Conservation (phyloP, 2,888 invertebrate genomes). For the Prosopocoilus inquinatus region DNA sequence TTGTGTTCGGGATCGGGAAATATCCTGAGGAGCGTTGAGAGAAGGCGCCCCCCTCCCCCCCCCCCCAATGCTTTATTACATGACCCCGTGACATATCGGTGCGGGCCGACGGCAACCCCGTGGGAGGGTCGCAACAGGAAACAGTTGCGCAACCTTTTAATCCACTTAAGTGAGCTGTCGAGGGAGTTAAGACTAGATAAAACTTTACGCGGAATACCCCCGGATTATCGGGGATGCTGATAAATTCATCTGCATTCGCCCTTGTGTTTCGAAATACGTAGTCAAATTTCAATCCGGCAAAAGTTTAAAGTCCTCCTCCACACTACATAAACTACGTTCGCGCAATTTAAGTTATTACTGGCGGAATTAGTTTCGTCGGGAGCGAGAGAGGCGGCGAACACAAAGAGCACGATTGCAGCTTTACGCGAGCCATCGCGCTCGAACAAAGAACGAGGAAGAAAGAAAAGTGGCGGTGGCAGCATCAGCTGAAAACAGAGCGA, state of each 20-base stretch:
- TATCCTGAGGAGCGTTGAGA: background rate
- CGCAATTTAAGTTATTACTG: conserved; percentile 39
- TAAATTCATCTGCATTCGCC: background rate
- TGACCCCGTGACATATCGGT: conserved; percentile 27
- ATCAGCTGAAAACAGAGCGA: conserved; percentile 42
- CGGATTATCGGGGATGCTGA: conserved; percentile 24
- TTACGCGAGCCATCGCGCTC: conserved; percentile 29
- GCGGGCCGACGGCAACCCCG: conserved; percentile 23
- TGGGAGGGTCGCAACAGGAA: conserved; percentile 21
- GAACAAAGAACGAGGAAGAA: conserved; percentile 33
- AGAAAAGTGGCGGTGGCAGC: conserved; percentile 34
- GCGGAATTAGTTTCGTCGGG: conserved; percentile 43
- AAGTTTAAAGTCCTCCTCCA: conserved; percentile 27
- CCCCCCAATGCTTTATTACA: conserved; percentile 22
- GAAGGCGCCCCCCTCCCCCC: background rate
- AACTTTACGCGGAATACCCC: conserved; percentile 26
- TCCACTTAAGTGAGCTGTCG: conserved; percentile 33
- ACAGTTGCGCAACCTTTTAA: conserved; percentile 37
- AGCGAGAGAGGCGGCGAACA: conserved; percentile 26
- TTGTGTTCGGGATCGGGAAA: background rate
- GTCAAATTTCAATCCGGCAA: conserved; percentile 23
- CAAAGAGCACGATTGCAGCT: conserved; percentile 38
- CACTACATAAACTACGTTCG: conserved; percentile 21
- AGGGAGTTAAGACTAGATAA: conserved; percentile 27
- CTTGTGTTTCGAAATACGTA: background rate